Percentiles rank a stretch among this genome's conserved stretches.
These are phyloP conservation scores for Erithacus rubecula DNA, from an alignment of 2,797 vertebrate species.

Conservation along the genomic window DNA sequence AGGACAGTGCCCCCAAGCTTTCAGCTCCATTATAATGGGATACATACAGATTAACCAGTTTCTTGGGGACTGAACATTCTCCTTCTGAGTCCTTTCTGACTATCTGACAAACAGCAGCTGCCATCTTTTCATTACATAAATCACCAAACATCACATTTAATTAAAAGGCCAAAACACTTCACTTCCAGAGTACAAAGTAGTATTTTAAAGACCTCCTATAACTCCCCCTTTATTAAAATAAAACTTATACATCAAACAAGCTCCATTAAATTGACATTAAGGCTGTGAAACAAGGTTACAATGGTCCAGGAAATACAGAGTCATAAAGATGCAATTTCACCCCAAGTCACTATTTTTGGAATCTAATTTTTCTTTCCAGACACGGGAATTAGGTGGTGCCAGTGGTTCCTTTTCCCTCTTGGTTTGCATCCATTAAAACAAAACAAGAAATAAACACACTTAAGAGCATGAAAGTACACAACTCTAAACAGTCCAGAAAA, in stretches of 20 bases:
- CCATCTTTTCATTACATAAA: neutral
- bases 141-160: neutral
- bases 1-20: neutral
- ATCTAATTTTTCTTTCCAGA: neutral
- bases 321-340: neutral
- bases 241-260: neutral
- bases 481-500: neutral
- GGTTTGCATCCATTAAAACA: neutral
- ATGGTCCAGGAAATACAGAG: neutral
- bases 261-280: neutral
- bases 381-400: neutral
- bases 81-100: constrained; percentile 22
- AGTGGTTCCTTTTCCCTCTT: neutral
- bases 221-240: neutral
- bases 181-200: neutral
- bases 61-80: neutral
- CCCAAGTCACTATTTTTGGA: neutral
- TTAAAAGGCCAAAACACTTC: neutral
- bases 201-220: neutral
- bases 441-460: neutral
- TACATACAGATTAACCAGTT: neutral
- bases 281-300: neutral
- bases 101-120: neutral
- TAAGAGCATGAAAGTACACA: neutral
- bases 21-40: neutral